phyloP scores from a whole-genome alignment of 1,140 invertebrate genomes.

The Campoletis sonorensis region DNA sequence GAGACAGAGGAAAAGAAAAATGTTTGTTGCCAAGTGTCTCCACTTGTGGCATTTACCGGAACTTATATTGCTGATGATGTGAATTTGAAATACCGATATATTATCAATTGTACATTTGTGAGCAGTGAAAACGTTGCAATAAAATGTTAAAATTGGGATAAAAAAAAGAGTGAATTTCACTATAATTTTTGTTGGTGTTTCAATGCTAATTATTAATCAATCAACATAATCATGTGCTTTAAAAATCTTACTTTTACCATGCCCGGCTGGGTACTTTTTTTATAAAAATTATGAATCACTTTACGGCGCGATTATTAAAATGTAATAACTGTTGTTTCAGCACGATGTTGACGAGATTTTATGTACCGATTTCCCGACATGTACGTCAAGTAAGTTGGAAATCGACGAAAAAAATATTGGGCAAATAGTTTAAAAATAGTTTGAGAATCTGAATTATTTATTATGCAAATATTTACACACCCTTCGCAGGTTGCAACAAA shows the following conservation, averaged over 20 bases:
- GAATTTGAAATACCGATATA: neutral
- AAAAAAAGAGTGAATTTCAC: too few relatives aligned
- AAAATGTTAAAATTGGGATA: too few relatives aligned
- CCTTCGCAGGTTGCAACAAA: conserved; percentile 66
- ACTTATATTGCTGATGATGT: neutral
- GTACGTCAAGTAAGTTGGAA: conserved; percentile 29
- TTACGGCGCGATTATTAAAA: too few relatives aligned
- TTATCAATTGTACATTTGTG: neutral
- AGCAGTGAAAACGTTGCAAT: too few relatives aligned
- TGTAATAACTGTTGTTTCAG: too few relatives aligned
- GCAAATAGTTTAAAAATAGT: neutral
- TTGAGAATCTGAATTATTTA: neutral
- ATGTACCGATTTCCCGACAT: conserved; percentile 29
- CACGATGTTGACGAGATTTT: conserved; percentile 37
- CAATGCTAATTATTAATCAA: too few relatives aligned
- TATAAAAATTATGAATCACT: too few relatives aligned
- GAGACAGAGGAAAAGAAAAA: neutral
- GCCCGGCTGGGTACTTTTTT: too few relatives aligned
- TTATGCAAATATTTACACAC: neutral
- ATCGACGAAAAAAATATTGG: neutral
- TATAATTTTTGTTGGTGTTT: too few relatives aligned
- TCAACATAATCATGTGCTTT: too few relatives aligned
- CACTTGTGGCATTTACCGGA: neutral
- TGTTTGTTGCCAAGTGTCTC: neutral
- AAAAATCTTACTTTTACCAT: too few relatives aligned